Percentiles rank a stretch among this genome's conserved stretches.
These are phyloP conservation scores for Leptopilina drosophilae DNA, from an alignment of 2,888 invertebrate species.

Conservation along the genomic window DNA sequence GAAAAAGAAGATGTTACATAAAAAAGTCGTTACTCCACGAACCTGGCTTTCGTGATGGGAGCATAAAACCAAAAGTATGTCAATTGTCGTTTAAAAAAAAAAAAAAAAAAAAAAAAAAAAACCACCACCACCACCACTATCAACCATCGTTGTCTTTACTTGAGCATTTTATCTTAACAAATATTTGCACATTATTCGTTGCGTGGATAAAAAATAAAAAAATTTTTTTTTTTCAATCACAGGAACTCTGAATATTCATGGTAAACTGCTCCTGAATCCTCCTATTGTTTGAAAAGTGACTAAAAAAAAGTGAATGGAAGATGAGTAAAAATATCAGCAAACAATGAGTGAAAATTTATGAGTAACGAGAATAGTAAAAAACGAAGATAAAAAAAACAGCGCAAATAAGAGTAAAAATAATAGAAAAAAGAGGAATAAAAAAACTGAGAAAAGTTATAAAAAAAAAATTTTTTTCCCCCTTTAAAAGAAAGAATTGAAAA, in stretches of 20 bases:
- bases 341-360: too few species aligned
- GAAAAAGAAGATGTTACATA: constrained; percentile 53
- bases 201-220: not conserved
- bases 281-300: not conserved
- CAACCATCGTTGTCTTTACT: not conserved
- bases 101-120: too few species aligned
- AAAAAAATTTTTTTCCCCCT: too few species aligned
- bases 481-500: too few species aligned
- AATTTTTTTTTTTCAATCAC: not conserved
- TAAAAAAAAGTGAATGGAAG: too few species aligned
- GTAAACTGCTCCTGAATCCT: not conserved
- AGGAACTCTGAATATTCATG: constrained; percentile 15
- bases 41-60: constrained; percentile 16
- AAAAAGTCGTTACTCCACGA: constrained; percentile 53
- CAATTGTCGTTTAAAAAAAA: constrained; percentile 14
- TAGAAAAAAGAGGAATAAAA: too few species aligned
- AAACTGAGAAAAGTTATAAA: too few species aligned
- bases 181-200: constrained; percentile 4
- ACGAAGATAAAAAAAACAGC: too few species aligned
- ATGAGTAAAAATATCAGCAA: too few species aligned
- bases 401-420: too few species aligned
- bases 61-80: constrained; percentile 28
- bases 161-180: not conserved
- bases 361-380: too few species aligned
- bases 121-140: too few species aligned